These are phyloP conservation scores for Brienomyrus longianalis DNA, from an alignment of 2,113 vertebrate species.

Conservation along the genomic window DNA sequence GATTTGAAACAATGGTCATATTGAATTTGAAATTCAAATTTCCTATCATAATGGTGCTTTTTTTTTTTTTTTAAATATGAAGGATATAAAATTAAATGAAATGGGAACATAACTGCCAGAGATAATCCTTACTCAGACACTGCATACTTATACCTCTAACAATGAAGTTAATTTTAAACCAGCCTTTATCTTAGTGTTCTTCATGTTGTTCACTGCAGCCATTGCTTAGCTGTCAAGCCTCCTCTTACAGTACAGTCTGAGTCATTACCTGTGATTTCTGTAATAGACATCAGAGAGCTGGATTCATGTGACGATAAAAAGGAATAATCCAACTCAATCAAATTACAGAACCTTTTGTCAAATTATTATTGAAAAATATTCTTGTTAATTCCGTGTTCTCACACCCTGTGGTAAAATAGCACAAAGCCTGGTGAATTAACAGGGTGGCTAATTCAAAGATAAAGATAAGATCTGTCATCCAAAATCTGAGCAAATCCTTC, in stretches of 20 bases:
- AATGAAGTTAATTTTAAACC: not conserved
- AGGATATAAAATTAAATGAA: not conserved
- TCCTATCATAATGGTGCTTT: not conserved
- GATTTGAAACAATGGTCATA: not conserved
- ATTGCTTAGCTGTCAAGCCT: not conserved
- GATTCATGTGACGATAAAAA: not conserved
- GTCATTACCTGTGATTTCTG: not conserved
- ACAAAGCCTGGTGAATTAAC: not conserved
- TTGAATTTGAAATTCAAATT: not conserved
- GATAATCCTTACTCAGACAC: not conserved
- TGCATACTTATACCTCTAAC: not conserved
- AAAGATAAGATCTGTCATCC: conserved; percentile 38
- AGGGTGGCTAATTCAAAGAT: conserved; percentile 23
- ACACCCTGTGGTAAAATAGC: not conserved
- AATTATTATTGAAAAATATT: not conserved
- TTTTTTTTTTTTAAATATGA: not conserved
- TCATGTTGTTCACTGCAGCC: not conserved
- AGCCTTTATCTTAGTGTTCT: not conserved
- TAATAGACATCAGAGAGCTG: not conserved
- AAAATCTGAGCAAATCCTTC: conserved; percentile 40
- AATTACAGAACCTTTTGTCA: not conserved
- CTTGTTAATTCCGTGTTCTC: not conserved
- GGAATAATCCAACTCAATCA: not conserved
- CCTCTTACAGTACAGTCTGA: not conserved
- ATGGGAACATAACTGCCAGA: not conserved